These are phyloP conservation scores for Montipora sp. DNA, from an alignment of 64 coral and sea anemone genomes.

Conservation along the genomic window DNA sequence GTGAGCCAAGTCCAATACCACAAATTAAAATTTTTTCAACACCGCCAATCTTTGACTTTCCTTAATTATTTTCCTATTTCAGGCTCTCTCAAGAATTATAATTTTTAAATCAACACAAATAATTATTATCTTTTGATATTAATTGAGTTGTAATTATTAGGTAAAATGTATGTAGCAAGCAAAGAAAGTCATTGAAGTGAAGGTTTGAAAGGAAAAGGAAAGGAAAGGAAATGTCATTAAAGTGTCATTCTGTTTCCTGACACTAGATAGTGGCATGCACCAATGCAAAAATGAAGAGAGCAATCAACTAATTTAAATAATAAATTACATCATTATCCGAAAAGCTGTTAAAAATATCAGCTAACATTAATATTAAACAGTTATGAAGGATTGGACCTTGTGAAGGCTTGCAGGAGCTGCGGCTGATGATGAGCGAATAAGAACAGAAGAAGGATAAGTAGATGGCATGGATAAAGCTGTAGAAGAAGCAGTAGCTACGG, in stretches of 20 bases:
- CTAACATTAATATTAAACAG: not conserved
- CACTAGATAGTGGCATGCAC: not conserved
- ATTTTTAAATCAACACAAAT: too few relatives aligned
- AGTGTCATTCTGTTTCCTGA: not conserved
- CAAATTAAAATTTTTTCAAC: too few relatives aligned
- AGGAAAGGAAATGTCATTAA: too few relatives aligned
- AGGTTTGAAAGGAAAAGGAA: too few relatives aligned
- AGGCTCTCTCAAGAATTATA: too few relatives aligned
- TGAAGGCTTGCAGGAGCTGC: constrained; percentile 40
- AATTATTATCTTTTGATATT: too few relatives aligned
- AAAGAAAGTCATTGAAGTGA: too few relatives aligned
- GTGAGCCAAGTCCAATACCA: too few relatives aligned
- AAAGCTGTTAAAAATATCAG: constrained; percentile 25
- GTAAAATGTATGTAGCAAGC: too few relatives aligned
- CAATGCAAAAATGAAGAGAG: not conserved
- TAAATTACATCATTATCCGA: not conserved
- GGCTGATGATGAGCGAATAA: constrained; percentile 35
- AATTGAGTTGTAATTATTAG: too few relatives aligned
- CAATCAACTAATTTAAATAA: not conserved
- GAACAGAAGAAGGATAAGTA: constrained; percentile 58
- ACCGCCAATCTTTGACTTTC: too few relatives aligned
- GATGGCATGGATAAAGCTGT: constrained; percentile 29
- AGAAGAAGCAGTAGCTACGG: not conserved
- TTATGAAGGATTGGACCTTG: constrained; percentile 45
- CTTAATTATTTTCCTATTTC: too few relatives aligned